Evolutionary conservation across 2,113 vertebrate species (phyloP).

Genomic region (Dipodomys stephensi): DNA sequence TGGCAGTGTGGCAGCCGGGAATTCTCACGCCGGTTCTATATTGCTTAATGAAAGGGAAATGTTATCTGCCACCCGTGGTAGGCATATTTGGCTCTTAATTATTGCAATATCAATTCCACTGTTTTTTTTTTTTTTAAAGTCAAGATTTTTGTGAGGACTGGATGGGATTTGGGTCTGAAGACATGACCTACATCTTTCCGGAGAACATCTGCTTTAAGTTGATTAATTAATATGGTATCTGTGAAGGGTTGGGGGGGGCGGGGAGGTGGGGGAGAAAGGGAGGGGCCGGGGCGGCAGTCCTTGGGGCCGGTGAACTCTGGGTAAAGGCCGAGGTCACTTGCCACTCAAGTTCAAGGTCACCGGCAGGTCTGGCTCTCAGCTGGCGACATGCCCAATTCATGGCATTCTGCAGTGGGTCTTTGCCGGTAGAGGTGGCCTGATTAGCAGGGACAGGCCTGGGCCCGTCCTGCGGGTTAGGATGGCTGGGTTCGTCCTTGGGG

Average conservation of each 20-base stretch:
- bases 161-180: slow-evolving; percentile 74
- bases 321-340: slow-evolving; percentile 3
- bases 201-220: slow-evolving; percentile 70
- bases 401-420: neutral
- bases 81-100: slow-evolving; percentile 77
- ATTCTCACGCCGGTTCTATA: slow-evolving; percentile 75
- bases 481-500: neutral
- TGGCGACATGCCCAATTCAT: neutral
- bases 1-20: slow-evolving; percentile 58
- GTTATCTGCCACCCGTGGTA: slow-evolving; percentile 77
- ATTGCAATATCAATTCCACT: slow-evolving; percentile 70
- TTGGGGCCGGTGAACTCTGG: neutral
- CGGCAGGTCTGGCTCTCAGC: neutral
- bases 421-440: neutral
- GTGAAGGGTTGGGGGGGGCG: neutral
- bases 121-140: slow-evolving; percentile 51
- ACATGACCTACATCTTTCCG: slow-evolving; percentile 77
- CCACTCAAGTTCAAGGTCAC: neutral
- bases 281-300: too few species aligned
- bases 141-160: slow-evolving; percentile 77
- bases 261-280: neutral
- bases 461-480: neutral
- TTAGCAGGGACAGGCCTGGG: neutral
- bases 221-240: slow-evolving; percentile 72
- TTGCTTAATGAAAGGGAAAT: slow-evolving; percentile 80